These are phyloP conservation scores for Pithys albifrons DNA, from an alignment of 2,113 vertebrate species.

Conservation along the genomic window DNA sequence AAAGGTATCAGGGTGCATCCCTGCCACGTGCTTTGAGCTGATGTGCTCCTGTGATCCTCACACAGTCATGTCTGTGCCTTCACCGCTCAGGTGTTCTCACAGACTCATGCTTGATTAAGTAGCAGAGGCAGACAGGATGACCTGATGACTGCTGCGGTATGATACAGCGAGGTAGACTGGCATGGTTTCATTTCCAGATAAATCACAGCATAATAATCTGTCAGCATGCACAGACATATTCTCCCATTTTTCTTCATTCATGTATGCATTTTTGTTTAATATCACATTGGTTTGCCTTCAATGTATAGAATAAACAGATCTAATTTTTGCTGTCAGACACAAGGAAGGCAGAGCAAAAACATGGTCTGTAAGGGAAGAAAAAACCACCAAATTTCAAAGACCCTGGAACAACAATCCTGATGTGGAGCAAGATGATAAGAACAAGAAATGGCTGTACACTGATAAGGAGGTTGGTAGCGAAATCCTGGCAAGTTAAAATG, in stretches of 20 bases:
- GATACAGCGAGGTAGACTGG: background rate
- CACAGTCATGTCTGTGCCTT: background rate
- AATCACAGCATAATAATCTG: conserved; percentile 27
- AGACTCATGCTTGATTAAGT: conserved; percentile 37
- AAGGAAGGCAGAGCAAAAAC: background rate
- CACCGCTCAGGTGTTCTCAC: background rate
- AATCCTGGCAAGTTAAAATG: background rate
- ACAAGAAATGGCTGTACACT: background rate
- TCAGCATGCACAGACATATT: background rate
- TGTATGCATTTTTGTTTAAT: background rate
- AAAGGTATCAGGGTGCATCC: background rate
- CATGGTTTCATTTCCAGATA: background rate
- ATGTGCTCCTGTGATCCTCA: conserved; percentile 16
- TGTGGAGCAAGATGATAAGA: background rate
- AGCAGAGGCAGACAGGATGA: background rate
- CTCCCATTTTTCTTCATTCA: background rate
- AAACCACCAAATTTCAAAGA: background rate
- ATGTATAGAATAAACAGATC: background rate
- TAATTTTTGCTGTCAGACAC: background rate
- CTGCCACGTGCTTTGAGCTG: background rate
- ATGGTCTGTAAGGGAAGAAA: background rate
- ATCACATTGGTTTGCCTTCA: background rate
- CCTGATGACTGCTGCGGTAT: conserved; percentile 1
- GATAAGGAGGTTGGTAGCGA: background rate
- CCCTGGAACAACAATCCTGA: background rate